phyloP scores from a whole-genome alignment of 2,888 invertebrate genomes.

The Orchesella flavescens region DNA sequence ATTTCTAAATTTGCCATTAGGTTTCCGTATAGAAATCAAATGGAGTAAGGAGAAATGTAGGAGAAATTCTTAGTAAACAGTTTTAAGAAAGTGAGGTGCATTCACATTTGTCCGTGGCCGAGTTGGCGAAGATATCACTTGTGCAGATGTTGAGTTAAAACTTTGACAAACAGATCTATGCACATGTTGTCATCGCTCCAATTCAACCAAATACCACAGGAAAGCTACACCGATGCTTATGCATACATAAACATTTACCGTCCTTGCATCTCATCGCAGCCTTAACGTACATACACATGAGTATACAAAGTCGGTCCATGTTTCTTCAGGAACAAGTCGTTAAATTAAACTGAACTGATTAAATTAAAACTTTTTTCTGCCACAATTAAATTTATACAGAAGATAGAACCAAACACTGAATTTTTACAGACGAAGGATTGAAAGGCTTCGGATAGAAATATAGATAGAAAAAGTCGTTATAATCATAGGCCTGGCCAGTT shows the following conservation, averaged over 20 bases:
- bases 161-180: slow-evolving; percentile 48
- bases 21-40: no score
- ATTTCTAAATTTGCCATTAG: no score
- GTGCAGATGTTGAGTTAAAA: slow-evolving; percentile 47
- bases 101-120: slow-evolving; percentile 65
- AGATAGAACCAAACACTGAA: no score
- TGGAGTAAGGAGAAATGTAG: no score
- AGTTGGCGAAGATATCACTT: slow-evolving; percentile 59
- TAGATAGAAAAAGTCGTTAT: no score
- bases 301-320: neutral
- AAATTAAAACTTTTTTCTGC: no score
- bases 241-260: neutral
- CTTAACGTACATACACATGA: neutral
- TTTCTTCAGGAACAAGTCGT: neutral
- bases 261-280: slow-evolving; percentile 9
- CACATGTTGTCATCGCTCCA: slow-evolving; percentile 60
- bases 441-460: no score
- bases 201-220: slow-evolving; percentile 37
- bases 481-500: no score
- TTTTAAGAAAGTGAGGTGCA: neutral
- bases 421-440: no score
- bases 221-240: neutral
- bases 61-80: no score
- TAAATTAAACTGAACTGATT: no score
- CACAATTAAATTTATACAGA: no score